phyloP scores from a whole-genome alignment of 1,140 invertebrate species.

The Anoplophora glabripennis region DNA sequence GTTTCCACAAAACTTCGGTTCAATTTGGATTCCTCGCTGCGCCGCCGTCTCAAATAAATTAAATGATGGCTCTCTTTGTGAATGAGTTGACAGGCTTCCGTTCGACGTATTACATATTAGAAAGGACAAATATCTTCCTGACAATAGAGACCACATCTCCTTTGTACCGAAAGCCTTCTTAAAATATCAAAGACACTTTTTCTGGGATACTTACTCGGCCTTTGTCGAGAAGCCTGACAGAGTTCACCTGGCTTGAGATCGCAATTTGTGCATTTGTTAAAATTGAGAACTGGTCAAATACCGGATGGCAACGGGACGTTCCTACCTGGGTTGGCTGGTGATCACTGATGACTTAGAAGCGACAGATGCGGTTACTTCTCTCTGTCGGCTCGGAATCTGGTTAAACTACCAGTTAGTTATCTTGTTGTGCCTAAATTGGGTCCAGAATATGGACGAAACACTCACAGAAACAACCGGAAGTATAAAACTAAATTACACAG shows the following conservation, averaged over 20 bases:
- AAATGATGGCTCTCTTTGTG: background rate
- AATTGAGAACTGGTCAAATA: conserved; percentile 5
- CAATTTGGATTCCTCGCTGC: no score
- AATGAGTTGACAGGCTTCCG: conserved; percentile 14
- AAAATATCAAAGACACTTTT: conserved; percentile 1
- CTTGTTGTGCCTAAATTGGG: no score
- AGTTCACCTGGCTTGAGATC: conserved; percentile 11
- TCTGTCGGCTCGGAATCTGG: background rate
- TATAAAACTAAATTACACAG: no score
- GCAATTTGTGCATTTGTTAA: conserved; percentile 13
- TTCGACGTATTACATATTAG: background rate
- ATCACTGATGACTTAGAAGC: background rate
- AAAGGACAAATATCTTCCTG: conserved; percentile 10
- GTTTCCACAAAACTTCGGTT: no score
- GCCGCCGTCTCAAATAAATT: background rate
- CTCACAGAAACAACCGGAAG: no score
- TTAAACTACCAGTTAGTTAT: no score
- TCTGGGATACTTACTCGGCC: conserved; percentile 3
- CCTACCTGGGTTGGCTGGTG: no score
- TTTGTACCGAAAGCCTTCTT: conserved; percentile 2
- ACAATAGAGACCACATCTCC: conserved; percentile 12
- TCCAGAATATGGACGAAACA: no score
- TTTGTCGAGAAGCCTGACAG: background rate
- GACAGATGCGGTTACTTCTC: conserved; percentile 10
- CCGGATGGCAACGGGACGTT: conserved; percentile 9